Base-by-base conservation (phyloP, 2,797 vertebrate genomes). In the Lithobates sylvaticus region DNA sequence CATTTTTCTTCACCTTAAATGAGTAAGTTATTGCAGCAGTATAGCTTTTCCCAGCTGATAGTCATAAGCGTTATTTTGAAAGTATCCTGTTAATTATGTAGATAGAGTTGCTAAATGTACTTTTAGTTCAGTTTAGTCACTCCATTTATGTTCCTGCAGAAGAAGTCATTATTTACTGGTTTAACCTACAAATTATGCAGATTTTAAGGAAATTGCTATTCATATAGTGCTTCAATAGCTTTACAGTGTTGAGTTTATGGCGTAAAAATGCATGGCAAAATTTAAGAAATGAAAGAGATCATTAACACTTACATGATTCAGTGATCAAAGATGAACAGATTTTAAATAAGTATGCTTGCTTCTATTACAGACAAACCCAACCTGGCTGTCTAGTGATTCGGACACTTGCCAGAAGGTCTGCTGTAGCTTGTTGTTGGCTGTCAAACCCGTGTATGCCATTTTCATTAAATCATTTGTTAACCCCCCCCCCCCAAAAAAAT, bases 1-100 rank as follows among this genome's bases (percentile, higher is more conserved):
- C 74, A 71, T 54, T 72, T n/a, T 44, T 73, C 76, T 78, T 78
- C 67, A 64, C 67, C 68, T 82, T 64, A 70, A 76, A 76, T 54
- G 58, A 68, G n/a, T 80, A 81, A 70, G 75, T 76, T 82, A 82
- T 23, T 71, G 50, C 72, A 39, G 74, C 65, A 77, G 8, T 79
- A 79, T 73, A 65, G 32, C 10, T 64, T 79, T 36, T 78, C 58
- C 68, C 76, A 32, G 50, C 29, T 80, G 84, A 75, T 77, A 81
- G 27, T 36, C 39, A 50, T 34, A 29, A 76, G 68, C 58, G 29
- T 79, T 67, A 79, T 85, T 73, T 74, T 36, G 29, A 27, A 44
- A 78, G 71, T 80, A 27, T 68, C 23, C 27, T 69, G 34, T 7
- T 80, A 85, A 80, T 80, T 85, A 50, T n/a, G 42, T 47, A 73